phyloP scores from a whole-genome alignment of 2,113 vertebrate species.

The Phaethornis superciliosus region DNA sequence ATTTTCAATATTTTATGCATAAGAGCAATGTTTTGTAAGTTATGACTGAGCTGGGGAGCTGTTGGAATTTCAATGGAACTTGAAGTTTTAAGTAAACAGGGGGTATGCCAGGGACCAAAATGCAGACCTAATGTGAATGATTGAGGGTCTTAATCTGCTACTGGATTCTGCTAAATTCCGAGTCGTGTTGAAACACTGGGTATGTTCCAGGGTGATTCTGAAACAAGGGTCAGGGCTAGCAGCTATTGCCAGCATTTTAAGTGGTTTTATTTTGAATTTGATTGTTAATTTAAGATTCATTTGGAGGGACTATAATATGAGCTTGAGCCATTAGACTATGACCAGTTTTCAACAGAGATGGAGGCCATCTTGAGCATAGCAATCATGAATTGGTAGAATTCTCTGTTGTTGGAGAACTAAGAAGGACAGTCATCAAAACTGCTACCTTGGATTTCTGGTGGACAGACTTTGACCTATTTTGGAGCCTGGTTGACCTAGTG shows the following conservation, averaged over 20 bases:
- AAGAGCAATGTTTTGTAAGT: not conserved
- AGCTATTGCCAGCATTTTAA: not conserved
- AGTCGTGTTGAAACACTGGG: not conserved
- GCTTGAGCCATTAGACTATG: not conserved
- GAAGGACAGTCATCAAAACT: too few relatives aligned
- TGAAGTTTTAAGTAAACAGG: not conserved
- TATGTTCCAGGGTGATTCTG: not conserved
- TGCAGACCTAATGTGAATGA: slow-evolving; percentile 41
- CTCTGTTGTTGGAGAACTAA: too few relatives aligned
- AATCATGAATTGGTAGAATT: too few relatives aligned
- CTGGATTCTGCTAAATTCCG: not conserved
- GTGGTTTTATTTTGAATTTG: not conserved
- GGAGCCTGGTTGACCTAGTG: too few relatives aligned
- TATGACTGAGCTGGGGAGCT: not conserved
- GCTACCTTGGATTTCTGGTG: too few relatives aligned
- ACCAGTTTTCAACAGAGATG: too few relatives aligned
- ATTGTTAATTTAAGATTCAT: not conserved
- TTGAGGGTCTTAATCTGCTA: not conserved
- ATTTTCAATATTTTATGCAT: not conserved
- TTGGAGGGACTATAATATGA: not conserved
- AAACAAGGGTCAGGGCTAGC: not conserved
- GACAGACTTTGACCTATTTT: too few relatives aligned
- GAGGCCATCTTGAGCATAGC: too few relatives aligned
- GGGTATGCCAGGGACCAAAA: not conserved
- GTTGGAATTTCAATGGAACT: not conserved